Evolutionary conservation across 2,797 vertebrate species (phyloP), one percentile per base, ranked within the genome.

Genomic region (Leptodactylus fallax): DNA sequence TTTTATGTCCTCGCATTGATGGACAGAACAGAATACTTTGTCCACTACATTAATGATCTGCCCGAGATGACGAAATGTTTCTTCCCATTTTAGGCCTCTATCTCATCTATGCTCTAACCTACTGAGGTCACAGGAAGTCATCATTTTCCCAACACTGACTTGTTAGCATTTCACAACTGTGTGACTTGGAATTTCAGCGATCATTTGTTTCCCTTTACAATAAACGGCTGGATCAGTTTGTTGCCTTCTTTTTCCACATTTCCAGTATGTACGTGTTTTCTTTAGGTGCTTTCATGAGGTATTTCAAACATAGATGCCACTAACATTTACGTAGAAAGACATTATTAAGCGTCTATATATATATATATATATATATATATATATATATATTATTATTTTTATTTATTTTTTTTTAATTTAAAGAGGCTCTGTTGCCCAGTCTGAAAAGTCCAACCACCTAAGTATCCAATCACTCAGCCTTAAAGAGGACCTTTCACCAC

Each of bases 91-190:
- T 84, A n/a, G 27, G 56, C 87, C 78, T 71, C 72, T 83, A 78
- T 87, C 61, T 83, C 47, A 27, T 76, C 86, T 72, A 19, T 53
- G 25, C 27, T 49, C 17, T 83, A 77, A 69, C 81, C 82, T 76
- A 78, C 72, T 11, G 74, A 87, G 87, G 87, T 87, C 74, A 87
- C 55, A 84, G 71, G 81, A 87, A 87, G 87, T 84, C 74, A 61
- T 67, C 69, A 87, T 83, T 79, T 87, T 83, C 87, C 81, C 45
- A 79, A 71, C 61, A 69, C 16, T 17, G 61, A 69, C 72, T 63
- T 60, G 25, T 83, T 84, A 69, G 61, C 8, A 17, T 87, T 84
- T 77, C 69, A 77, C 71, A 76, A 84, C 55, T 47, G 69, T 60
- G 81, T 25, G 27, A 58, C 19, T 71, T 27, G 51, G 25, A 84